Percentiles rank a stretch among this genome's conserved stretches.
These are phyloP conservation scores for Aurelia coerulea DNA, from an alignment of 30 jellyfish, hydroid and myxozoan genomes.

Conservation along the genomic window DNA sequence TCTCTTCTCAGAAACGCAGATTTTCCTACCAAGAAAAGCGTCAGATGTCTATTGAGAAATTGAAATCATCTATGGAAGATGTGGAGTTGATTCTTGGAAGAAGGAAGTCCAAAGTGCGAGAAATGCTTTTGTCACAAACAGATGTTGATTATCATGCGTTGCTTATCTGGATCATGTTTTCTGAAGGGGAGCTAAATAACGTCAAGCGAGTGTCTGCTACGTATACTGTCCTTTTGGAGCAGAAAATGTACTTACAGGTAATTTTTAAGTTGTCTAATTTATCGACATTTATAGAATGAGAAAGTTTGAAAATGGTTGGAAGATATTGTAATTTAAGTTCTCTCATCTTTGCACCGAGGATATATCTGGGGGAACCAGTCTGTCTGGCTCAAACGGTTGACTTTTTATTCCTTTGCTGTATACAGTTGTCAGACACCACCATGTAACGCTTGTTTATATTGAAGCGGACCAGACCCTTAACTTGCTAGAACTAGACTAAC, in stretches of 20 bases:
- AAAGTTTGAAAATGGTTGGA: no score
- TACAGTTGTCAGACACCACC: no score
- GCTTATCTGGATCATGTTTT: slow-evolving; percentile 82
- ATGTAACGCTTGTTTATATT: no score
- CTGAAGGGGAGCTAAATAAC: slow-evolving; percentile 78
- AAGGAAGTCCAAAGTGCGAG: slow-evolving; percentile 36
- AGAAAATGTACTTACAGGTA: slow-evolving; percentile 75
- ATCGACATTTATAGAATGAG: no score
- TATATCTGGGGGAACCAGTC: no score
- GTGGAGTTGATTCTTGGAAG: slow-evolving; percentile 30
- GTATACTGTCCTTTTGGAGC: slow-evolving; percentile 75
- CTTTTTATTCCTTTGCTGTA: no score
- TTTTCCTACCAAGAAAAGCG: slow-evolving; percentile 45
- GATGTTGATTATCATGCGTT: slow-evolving; percentile 67
- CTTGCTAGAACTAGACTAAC: no score
- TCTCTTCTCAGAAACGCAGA: slow-evolving; percentile 18
- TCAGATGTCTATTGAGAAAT: slow-evolving; percentile 11
- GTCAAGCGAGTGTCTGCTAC: slow-evolving; percentile 67
- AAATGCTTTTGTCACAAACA: slow-evolving; percentile 32
- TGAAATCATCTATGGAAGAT: slow-evolving; percentile 44
- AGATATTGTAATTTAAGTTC: no score
- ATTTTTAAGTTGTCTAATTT: not conserved
- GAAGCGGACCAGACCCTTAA: no score
- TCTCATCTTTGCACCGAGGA: no score
- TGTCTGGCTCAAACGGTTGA: no score